These are phyloP conservation scores for Synergus itoensis DNA, from an alignment of 2,888 invertebrate genomes.

Conservation along the genomic window DNA sequence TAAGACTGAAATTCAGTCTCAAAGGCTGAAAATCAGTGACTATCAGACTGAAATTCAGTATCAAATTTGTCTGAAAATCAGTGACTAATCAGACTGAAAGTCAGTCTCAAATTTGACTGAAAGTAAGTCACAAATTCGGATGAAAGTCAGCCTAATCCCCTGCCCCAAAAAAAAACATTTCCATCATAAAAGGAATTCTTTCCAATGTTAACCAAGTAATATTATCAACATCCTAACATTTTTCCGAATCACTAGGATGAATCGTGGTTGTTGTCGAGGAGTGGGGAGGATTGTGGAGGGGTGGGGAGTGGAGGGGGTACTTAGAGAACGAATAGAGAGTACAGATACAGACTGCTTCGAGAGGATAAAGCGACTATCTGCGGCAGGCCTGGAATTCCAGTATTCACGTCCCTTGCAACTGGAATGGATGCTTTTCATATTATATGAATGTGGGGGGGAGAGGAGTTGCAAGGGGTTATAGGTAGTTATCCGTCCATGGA, in stretches of 20 bases:
- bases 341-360: constrained; percentile 46
- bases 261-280: background rate
- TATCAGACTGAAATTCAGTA: too few relatives aligned
- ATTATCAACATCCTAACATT: constrained; percentile 52
- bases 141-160: too few relatives aligned
- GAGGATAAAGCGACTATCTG: constrained; percentile 49
- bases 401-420: constrained; percentile 53
- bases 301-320: constrained; percentile 24
- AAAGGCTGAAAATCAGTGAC: too few relatives aligned
- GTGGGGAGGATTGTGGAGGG: background rate
- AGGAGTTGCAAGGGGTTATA: constrained; percentile 28
- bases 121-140: too few relatives aligned
- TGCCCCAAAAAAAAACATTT: too few relatives aligned
- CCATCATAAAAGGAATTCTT: background rate
- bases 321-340: constrained; percentile 49
- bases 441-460: constrained; percentile 42
- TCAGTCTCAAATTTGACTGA: too few relatives aligned
- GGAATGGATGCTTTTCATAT: constrained; percentile 52
- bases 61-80: too few relatives aligned
- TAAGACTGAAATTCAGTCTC: too few relatives aligned
- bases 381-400: constrained; percentile 51
- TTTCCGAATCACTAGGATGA: constrained; percentile 38
- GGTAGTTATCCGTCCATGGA: constrained; percentile 49
- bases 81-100: too few relatives aligned
- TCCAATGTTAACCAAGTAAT: constrained; percentile 44